phyloP scores from a whole-genome alignment of 2,888 invertebrate genomes.

The Polymixis lichenea region DNA sequence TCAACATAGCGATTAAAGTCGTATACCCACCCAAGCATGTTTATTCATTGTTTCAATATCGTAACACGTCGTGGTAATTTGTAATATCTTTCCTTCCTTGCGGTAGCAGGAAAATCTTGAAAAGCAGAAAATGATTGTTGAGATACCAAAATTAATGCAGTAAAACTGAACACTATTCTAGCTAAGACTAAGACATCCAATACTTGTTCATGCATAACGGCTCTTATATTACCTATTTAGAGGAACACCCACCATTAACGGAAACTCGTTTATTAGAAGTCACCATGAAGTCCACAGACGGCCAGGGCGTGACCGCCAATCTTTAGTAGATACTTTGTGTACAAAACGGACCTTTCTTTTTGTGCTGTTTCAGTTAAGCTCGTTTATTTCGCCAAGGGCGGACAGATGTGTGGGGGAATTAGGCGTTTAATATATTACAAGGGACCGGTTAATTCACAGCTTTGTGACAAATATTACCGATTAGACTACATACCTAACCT shows the following conservation, averaged over 20 bases:
- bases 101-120: slow-evolving; percentile 4
- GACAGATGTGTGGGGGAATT: slow-evolving; percentile 55
- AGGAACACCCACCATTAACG: slow-evolving; percentile 42
- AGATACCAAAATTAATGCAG: not conserved
- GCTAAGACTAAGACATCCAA: not conserved
- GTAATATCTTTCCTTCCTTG: slow-evolving; percentile 7
- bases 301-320: slow-evolving; percentile 66
- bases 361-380: slow-evolving; percentile 69
- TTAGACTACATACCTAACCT: not conserved
- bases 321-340: slow-evolving; percentile 71
- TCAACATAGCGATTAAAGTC: slow-evolving; percentile 11
- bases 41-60: slow-evolving; percentile 23
- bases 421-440: slow-evolving; percentile 47
- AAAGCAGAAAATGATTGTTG: not conserved
- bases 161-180: not conserved
- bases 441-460: slow-evolving; percentile 17
- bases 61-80: slow-evolving; percentile 10
- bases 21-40: slow-evolving; percentile 1
- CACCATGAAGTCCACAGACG: slow-evolving; percentile 50
- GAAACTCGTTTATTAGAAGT: slow-evolving; percentile 59
- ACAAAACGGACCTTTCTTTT: slow-evolving; percentile 66
- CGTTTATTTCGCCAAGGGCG: slow-evolving; percentile 67
- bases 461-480: slow-evolving; percentile 13
- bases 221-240: slow-evolving; percentile 20
- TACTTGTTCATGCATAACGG: slow-evolving; percentile 13